A percentile compares a stretch with the other conserved stretches of the same genome.
Conservation (phyloP, 2,113 vertebrate species). For the Phalacrocorax aristotelis region DNA sequence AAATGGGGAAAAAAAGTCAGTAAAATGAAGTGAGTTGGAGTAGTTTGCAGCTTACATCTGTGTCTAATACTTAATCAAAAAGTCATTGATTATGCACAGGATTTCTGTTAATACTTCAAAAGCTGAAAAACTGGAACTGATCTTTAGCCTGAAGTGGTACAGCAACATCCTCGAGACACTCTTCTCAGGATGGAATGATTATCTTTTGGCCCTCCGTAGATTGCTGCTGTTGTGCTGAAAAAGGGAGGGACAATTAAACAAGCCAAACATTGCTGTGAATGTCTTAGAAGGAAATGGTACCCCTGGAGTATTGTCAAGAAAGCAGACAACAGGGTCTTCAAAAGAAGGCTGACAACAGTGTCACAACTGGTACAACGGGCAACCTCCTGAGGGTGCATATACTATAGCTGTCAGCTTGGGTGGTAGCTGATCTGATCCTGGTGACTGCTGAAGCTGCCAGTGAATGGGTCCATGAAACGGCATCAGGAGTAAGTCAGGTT, state of each 20-base stretch:
- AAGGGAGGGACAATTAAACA: not conserved
- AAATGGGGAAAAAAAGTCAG: not conserved
- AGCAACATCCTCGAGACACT: not conserved
- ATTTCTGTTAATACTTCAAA: not conserved
- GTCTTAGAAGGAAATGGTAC: not conserved
- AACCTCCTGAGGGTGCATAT: not conserved
- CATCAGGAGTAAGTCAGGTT: not conserved
- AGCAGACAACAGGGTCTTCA: not conserved
- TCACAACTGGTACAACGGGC: not conserved
- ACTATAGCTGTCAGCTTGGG: not conserved
- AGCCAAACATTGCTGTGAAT: not conserved
- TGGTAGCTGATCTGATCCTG: not conserved
- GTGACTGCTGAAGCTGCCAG: not conserved
- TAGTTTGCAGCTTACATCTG: not conserved
- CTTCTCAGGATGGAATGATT: not conserved
- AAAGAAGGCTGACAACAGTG: not conserved
- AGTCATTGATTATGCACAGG: not conserved
- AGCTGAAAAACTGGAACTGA: not conserved
- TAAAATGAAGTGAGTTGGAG: not conserved
- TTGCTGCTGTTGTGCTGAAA: not conserved
- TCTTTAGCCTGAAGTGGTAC: not conserved
- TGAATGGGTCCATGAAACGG: not conserved
- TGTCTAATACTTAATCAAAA: not conserved
- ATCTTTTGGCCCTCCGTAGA: not conserved
- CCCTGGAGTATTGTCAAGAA: not conserved